A percentile compares a stretch with the other conserved stretches of the same genome.
Evolutionary conservation across 1,140 invertebrate species (phyloP).

Genomic region (Macrocentrus cingulum): DNA sequence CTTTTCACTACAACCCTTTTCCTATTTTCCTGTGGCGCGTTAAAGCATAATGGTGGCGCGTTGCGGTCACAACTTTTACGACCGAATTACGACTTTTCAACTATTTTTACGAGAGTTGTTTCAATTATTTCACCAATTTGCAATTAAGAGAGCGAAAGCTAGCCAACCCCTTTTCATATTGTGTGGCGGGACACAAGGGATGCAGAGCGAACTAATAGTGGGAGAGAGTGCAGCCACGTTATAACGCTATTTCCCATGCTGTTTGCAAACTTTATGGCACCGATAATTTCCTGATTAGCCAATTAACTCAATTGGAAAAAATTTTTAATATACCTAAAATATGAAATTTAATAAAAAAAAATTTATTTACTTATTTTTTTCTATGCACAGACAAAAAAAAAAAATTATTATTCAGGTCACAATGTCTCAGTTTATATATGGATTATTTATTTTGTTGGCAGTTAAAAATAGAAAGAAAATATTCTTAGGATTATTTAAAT

Average conservation of each 20-base stretch:
- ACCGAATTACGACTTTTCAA: slow-evolving; percentile 54
- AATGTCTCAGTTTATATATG: neutral
- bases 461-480: too few species aligned
- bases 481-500: too few species aligned
- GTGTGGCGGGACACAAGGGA: slow-evolving; percentile 10
- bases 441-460: too few species aligned
- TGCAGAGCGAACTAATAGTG: too few species aligned
- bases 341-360: neutral
- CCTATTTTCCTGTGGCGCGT: slow-evolving; percentile 11
- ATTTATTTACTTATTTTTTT: neutral
- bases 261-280: slow-evolving; percentile 45
- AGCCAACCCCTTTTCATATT: slow-evolving; percentile 18
- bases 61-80: slow-evolving; percentile 53
- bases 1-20: slow-evolving; percentile 30
- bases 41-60: slow-evolving; percentile 43
- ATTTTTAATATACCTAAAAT: slow-evolving; percentile 1
- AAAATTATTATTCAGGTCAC: neutral
- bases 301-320: slow-evolving; percentile 39
- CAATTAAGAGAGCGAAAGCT: slow-evolving; percentile 45
- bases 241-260: slow-evolving; percentile 3
- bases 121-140: slow-evolving; percentile 58
- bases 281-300: slow-evolving; percentile 49
- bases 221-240: too few species aligned
- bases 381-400: neutral
- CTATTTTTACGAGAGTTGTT: slow-evolving; percentile 58